Evolutionary conservation across 2,113 vertebrate genomes (phyloP).

Genomic region (Rhineura floridana): DNA sequence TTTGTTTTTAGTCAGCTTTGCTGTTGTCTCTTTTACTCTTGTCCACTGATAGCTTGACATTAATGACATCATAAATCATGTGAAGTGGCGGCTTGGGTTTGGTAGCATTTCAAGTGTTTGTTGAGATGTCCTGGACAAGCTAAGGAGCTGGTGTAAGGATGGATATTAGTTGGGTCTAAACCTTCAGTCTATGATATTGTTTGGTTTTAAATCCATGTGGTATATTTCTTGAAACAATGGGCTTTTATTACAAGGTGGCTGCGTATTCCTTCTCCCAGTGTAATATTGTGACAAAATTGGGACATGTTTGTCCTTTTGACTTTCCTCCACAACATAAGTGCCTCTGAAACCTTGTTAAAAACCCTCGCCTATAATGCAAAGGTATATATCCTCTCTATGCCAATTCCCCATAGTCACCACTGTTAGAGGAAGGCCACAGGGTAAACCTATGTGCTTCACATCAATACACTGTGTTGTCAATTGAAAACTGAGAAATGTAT

Average conservation of each 20-base stretch:
- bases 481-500: neutral
- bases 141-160: constrained; percentile 77
- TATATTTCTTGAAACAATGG: constrained; percentile 31
- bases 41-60: constrained; percentile 99
- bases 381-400: accelerated
- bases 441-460: neutral
- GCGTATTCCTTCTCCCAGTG: constrained; percentile 22
- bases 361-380: neutral
- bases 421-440: neutral
- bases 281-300: constrained; percentile 37
- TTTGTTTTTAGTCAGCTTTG: constrained; percentile 96
- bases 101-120: constrained; percentile 89
- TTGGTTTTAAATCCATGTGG: constrained; percentile 42
- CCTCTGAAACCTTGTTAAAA: constrained; percentile 23
- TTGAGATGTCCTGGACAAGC: constrained; percentile 80
- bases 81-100: constrained; percentile 89
- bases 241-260: constrained; percentile 31
- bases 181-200: constrained; percentile 54
- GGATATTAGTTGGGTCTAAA: constrained; percentile 64
- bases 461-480: neutral
- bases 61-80: constrained; percentile 98
- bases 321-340: neutral
- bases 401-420: constrained; percentile 13
- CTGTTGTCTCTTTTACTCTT: constrained; percentile 96
- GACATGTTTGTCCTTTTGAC: constrained; percentile 40